These are phyloP conservation scores for Petrolisthes manimaculis DNA, from an alignment of 2,888 invertebrate genomes.

Conservation along the genomic window DNA sequence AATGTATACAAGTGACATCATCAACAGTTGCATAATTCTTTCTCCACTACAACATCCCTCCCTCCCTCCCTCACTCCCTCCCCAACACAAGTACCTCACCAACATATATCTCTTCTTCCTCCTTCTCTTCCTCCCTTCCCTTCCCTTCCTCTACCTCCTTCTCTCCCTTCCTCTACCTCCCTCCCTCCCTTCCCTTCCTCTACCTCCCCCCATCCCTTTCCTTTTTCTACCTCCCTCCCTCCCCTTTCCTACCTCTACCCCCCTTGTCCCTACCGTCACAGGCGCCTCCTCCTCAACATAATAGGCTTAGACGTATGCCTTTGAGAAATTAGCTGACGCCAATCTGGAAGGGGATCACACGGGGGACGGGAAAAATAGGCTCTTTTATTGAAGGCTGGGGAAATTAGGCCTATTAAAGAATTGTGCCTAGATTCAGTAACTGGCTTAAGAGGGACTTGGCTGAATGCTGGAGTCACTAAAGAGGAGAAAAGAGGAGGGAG, in stretches of 20 bases:
- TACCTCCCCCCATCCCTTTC: not conserved
- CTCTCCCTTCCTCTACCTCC: not conserved
- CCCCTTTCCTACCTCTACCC: not conserved
- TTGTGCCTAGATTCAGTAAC: slow-evolving; percentile 33
- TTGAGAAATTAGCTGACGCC: slow-evolving; percentile 58
- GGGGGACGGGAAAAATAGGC: slow-evolving; percentile 14
- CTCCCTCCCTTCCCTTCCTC: not conserved
- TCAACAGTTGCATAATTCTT: too few relatives aligned
- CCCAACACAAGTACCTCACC: not conserved
- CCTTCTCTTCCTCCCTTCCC: not conserved
- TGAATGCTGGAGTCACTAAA: too few relatives aligned
- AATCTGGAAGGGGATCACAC: slow-evolving; percentile 40
- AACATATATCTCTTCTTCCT: not conserved
- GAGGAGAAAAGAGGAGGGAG: too few relatives aligned
- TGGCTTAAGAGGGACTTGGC: slow-evolving; percentile 36
- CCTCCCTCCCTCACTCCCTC: not conserved
- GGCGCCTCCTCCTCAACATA: slow-evolving; percentile 5
- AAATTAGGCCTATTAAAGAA: slow-evolving; percentile 41
- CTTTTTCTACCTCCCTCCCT: not conserved
- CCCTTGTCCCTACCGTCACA: not conserved
- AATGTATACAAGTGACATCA: too few relatives aligned
- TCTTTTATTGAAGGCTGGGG: slow-evolving; percentile 27
- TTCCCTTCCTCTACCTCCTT: not conserved
- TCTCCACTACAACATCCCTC: too few relatives aligned
- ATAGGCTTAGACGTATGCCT: slow-evolving; percentile 52